These are phyloP conservation scores for Drosophila leontia DNA, from an alignment of 1,140 invertebrate genomes.

Conservation along the genomic window DNA sequence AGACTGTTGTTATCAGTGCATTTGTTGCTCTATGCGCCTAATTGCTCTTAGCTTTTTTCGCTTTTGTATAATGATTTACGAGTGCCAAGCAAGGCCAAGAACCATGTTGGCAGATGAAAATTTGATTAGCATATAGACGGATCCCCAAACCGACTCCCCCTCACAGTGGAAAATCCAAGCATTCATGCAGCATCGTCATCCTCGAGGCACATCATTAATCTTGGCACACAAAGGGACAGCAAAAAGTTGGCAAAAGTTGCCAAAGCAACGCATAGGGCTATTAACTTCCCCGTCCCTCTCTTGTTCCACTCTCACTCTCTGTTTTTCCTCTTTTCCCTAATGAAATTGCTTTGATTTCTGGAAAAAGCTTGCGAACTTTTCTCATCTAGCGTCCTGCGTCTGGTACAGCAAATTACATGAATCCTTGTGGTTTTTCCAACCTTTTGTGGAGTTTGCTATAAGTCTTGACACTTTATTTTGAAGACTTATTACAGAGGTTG, in stretches of 20 bases:
- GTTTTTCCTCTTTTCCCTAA: conserved; percentile 42
- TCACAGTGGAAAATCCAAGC: neutral
- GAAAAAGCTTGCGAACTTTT: conserved; percentile 61
- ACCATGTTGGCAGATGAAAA: conserved; percentile 28
- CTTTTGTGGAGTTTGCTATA: conserved; percentile 8
- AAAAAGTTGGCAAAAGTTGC: conserved; percentile 59
- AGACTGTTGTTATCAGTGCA: conserved; percentile 45
- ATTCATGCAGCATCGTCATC: conserved; percentile 32
- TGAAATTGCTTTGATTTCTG: conserved; percentile 78
- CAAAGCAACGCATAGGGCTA: conserved; percentile 44
- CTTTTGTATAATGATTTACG: conserved; percentile 47
- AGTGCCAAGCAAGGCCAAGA: conserved; percentile 26
- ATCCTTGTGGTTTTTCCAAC: conserved; percentile 46
- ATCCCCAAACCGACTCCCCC: neutral
- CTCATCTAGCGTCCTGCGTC: conserved; percentile 39
- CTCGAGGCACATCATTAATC: conserved; percentile 59
- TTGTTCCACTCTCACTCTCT: conserved; percentile 12
- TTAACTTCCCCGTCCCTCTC: conserved; percentile 19
- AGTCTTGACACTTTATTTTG: conserved; percentile 61
- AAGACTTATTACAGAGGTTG: conserved; percentile 55
- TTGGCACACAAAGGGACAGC: conserved; percentile 50
- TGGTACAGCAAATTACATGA: conserved; percentile 54
- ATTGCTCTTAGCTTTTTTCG: conserved; percentile 36
- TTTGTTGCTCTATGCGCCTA: conserved; percentile 46
- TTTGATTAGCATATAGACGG: conserved; percentile 43